phyloP scores from a whole-genome alignment of 2,113 vertebrate genomes.

The Phaetusa simplex region DNA sequence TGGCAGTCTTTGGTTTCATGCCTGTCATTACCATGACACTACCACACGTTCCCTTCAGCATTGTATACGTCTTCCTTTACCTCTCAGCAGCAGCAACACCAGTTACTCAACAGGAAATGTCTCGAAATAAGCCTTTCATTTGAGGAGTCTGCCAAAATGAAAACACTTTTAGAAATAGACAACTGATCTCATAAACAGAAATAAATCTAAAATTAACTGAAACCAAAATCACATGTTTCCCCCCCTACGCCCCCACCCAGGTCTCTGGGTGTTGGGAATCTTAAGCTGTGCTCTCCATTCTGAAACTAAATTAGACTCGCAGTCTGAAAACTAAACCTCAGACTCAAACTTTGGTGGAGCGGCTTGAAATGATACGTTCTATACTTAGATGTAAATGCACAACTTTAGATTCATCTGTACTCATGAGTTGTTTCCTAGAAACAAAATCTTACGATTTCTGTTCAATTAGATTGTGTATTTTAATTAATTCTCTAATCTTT shows the following conservation, averaged over 20 bases:
- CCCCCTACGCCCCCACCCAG: background rate
- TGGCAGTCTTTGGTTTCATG: background rate
- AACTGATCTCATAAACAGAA: constrained; percentile 63
- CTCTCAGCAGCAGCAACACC: constrained; percentile 40
- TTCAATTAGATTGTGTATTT: constrained; percentile 33
- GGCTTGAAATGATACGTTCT: background rate
- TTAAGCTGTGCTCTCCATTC: constrained; percentile 2
- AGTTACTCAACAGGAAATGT: constrained; percentile 30
- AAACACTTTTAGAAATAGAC: constrained; percentile 61
- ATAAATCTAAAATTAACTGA: constrained; percentile 52
- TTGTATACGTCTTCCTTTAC: background rate
- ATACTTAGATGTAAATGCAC: background rate
- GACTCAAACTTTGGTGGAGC: background rate
- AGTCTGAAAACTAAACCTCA: constrained; percentile 38
- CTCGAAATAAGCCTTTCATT: constrained; percentile 55
- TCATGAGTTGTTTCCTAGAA: constrained; percentile 45
- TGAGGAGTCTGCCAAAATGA: constrained; percentile 51
- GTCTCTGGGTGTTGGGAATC: constrained; percentile 6
- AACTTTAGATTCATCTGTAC: constrained; percentile 10
- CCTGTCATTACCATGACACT: constrained; percentile 30
- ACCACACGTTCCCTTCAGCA: constrained; percentile 10
- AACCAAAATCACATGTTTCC: constrained; percentile 49
- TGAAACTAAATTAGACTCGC: background rate
- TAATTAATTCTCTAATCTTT: constrained; percentile 50
- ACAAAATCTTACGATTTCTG: constrained; percentile 7